Percentiles rank a stretch among this genome's conserved stretches.
Evolutionary conservation across 2,888 invertebrate species (phyloP).

Genomic region (Crematogaster levior): DNA sequence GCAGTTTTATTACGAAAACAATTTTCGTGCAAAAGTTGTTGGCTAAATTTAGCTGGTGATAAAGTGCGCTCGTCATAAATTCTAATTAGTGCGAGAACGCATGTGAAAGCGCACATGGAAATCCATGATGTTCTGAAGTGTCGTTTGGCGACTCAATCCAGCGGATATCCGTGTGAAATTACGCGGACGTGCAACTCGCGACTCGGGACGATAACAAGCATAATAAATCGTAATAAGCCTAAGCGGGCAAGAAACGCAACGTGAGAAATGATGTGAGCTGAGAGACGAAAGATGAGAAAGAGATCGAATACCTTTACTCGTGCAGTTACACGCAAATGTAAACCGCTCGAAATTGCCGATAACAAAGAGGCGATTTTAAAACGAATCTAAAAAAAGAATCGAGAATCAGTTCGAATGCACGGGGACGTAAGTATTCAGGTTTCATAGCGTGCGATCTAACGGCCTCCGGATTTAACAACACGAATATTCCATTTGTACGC

Average conservation of each 20-base stretch:
- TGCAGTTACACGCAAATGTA: constrained; percentile 57
- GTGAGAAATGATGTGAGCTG: background rate
- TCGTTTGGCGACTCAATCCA: constrained; percentile 28
- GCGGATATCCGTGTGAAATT: constrained; percentile 5
- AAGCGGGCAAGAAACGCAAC: constrained; percentile 22
- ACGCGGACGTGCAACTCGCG: constrained; percentile 29
- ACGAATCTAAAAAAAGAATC: constrained; percentile 35
- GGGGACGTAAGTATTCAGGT: constrained; percentile 57
- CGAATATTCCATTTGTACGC: constrained; percentile 66
- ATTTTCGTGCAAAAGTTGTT: constrained; percentile 31
- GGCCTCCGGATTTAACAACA: constrained; percentile 59
- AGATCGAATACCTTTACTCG: constrained; percentile 44
- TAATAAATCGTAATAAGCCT: constrained; percentile 61
- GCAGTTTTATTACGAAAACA: background rate
- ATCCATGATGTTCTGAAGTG: constrained; percentile 23
- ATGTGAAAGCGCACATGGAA: background rate
- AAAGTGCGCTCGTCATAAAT: constrained; percentile 45
- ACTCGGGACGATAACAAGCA: constrained; percentile 55
- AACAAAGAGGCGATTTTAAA: constrained; percentile 54
- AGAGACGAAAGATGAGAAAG: background rate
- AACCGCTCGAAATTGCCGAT: constrained; percentile 54
- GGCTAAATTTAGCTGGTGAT: constrained; percentile 44
- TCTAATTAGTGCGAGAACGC: constrained; percentile 37
- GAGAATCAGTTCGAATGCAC: constrained; percentile 66
- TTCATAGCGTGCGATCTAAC: constrained; percentile 56